Evolutionary conservation across 2,888 invertebrate species (phyloP).

Genomic region (Cantharis flavilabris): DNA sequence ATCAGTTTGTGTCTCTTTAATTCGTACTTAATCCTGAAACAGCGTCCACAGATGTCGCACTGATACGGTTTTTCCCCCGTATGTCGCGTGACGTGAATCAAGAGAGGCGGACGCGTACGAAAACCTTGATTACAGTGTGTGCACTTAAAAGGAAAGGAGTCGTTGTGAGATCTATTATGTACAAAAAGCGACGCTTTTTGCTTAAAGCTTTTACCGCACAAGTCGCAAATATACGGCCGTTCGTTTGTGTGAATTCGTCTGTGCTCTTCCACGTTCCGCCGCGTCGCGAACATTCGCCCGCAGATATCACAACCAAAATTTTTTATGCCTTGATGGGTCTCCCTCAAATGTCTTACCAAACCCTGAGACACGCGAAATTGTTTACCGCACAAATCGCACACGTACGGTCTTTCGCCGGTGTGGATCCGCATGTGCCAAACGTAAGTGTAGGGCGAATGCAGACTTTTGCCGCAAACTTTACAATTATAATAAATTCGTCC

Average conservation of each 20-base stretch:
- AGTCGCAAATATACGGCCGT: slow-evolving; percentile 61
- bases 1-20: slow-evolving; percentile 61
- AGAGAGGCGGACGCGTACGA: slow-evolving; percentile 61
- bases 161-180: slow-evolving; percentile 64
- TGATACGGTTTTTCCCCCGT: slow-evolving; percentile 66
- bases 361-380: slow-evolving; percentile 70
- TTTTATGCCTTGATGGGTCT: slow-evolving; percentile 66
- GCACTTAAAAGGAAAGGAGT: slow-evolving; percentile 63
- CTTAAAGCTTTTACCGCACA: slow-evolving; percentile 67
- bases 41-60: slow-evolving; percentile 62
- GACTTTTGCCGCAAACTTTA: slow-evolving; percentile 61
- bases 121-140: slow-evolving; percentile 65
- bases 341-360: slow-evolving; percentile 64
- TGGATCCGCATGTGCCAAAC: slow-evolving; percentile 67
- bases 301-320: slow-evolving; percentile 64
- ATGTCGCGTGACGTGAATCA: slow-evolving; percentile 64
- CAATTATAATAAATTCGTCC: slow-evolving; percentile 64
- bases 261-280: slow-evolving; percentile 65
- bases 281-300: slow-evolving; percentile 63
- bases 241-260: slow-evolving; percentile 65
- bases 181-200: slow-evolving; percentile 69
- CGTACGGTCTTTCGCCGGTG: slow-evolving; percentile 68
- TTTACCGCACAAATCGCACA: slow-evolving; percentile 69
- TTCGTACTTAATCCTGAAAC: slow-evolving; percentile 65
- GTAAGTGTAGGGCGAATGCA: slow-evolving; percentile 66